phyloP scores from a whole-genome alignment of 2,113 vertebrate species.

The Ovis aries region ARS-UI_Ramb_v3.0 NC_056068.1:81789501-81790000 shows the following conservation, averaged over 20 bases:
- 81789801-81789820: neutral
- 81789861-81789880: neutral
- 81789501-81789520: neutral
- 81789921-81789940: neutral
- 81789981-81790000: neutral
- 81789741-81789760: too few species aligned
- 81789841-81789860: neutral
- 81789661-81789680: neutral
- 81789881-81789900: rapidly evolving
- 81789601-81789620: neutral
- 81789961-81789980: neutral
- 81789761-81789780: neutral
- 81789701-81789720: neutral
- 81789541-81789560: neutral
- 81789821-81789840: neutral
- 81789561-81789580: neutral
- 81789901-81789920: too few species aligned
- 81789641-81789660: neutral
- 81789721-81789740: neutral
- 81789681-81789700: neutral
- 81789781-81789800: neutral
- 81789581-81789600: neutral
- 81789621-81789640: neutral
- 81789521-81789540: neutral
- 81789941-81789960: too few species aligned